phyloP scores from a whole-genome alignment of 2,797 vertebrate genomes.

The Halcyon badia region DNA sequence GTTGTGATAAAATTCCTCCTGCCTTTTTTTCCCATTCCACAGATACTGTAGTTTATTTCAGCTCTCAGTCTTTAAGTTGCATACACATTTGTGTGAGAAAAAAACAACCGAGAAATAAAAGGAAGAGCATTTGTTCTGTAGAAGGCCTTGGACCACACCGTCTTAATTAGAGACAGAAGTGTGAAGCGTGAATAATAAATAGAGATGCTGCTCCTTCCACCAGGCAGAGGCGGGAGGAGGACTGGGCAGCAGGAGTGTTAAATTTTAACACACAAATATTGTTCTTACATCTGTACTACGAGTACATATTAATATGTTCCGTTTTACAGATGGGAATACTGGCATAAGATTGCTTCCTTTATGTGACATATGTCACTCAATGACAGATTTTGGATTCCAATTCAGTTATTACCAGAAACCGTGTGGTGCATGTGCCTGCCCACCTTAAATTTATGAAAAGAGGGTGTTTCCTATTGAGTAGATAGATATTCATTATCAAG shows the following conservation, averaged over 20 bases:
- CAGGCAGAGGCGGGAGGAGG: not conserved
- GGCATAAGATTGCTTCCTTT: not conserved
- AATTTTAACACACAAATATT: not conserved
- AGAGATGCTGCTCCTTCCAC: not conserved
- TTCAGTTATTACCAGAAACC: not conserved
- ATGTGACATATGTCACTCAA: not conserved
- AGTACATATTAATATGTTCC: not conserved
- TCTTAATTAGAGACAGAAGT: not conserved
- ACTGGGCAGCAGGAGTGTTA: not conserved
- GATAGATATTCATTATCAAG: not conserved
- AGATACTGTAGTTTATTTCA: not conserved
- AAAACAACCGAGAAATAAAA: not conserved
- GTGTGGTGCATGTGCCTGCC: not conserved
- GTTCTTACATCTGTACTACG: not conserved
- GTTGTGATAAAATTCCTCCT: not conserved
- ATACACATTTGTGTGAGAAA: not conserved
- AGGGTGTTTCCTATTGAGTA: accelerated
- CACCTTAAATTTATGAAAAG: not conserved
- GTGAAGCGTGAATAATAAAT: accelerated
- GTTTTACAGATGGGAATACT: not conserved
- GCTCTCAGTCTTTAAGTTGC: not conserved
- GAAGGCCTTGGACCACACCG: not conserved
- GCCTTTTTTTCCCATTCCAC: accelerated
- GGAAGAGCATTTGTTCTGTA: not conserved
- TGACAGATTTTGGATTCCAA: not conserved